phyloP scores from a whole-genome alignment of 1,140 invertebrate genomes.

The Antheraea mylitta region DNA sequence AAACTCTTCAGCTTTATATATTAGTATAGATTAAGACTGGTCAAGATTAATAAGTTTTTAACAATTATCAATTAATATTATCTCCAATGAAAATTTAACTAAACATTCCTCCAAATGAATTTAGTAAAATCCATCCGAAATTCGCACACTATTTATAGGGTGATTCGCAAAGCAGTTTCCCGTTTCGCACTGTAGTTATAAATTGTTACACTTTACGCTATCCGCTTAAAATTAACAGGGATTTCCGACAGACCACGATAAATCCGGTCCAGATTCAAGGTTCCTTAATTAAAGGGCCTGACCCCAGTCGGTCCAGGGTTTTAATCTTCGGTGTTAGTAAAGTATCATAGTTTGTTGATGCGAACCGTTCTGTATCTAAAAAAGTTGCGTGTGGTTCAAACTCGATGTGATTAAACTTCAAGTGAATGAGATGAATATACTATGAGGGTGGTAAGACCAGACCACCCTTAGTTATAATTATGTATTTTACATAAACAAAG shows the following conservation, averaged over 20 bases:
- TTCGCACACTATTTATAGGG: neutral
- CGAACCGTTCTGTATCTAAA: neutral
- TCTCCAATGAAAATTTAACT: neutral
- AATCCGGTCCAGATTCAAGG: constrained; percentile 1
- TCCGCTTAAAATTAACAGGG: constrained; percentile 4
- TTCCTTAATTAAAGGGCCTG: neutral
- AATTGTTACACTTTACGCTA: constrained; percentile 4
- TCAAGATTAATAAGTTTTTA: too few species aligned
- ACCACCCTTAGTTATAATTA: too few species aligned
- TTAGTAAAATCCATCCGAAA: neutral
- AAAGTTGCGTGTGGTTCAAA: too few species aligned
- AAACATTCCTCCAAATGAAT: neutral
- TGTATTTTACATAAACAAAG: too few species aligned
- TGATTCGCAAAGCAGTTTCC: neutral
- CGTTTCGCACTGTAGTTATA: neutral
- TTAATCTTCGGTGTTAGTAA: constrained; percentile 1
- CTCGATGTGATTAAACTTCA: too few species aligned
- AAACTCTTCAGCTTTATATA: too few species aligned
- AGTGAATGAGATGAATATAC: too few species aligned
- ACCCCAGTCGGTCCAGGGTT: neutral
- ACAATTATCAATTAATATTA: too few species aligned
- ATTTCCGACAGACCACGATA: constrained; percentile 2
- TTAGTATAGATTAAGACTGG: too few species aligned
- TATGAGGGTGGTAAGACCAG: too few species aligned
- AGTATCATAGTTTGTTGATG: neutral